These are phyloP conservation scores for Ochropleura leucogaster DNA, from an alignment of 2,888 invertebrate genomes.

Conservation along the genomic window DNA sequence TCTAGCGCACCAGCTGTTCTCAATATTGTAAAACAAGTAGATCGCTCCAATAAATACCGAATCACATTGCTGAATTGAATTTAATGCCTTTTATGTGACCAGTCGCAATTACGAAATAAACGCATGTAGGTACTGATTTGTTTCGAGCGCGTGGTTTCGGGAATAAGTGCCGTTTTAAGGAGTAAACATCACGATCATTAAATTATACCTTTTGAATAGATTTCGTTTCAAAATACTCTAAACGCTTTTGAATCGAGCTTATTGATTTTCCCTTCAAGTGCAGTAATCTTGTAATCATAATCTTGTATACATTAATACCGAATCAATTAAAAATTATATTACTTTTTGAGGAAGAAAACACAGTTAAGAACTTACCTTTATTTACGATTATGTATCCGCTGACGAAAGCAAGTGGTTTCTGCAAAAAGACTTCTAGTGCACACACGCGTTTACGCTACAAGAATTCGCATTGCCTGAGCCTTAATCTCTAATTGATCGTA, in stretches of 20 bases:
- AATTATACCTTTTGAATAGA: background rate
- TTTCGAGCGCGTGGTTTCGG: constrained; percentile 16
- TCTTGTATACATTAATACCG: too few relatives aligned
- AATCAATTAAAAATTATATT: too few relatives aligned
- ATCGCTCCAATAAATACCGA: constrained; percentile 84
- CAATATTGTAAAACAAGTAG: constrained; percentile 77
- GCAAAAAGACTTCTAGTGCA: background rate
- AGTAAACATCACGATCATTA: constrained; percentile 6
- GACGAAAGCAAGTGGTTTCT: background rate
- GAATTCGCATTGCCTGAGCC: constrained; percentile 28
- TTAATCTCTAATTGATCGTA: constrained; percentile 25
- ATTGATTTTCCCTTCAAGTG: background rate
- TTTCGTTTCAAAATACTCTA: constrained; percentile 1
- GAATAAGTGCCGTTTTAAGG: constrained; percentile 13
- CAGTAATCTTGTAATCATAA: too few relatives aligned
- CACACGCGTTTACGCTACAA: background rate
- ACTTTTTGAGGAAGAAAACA: too few relatives aligned
- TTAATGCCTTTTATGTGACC: constrained; percentile 75
- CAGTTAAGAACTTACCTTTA: too few relatives aligned
- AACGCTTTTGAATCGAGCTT: background rate
- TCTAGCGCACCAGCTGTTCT: constrained; percentile 76
- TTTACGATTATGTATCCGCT: background rate
- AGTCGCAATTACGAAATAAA: constrained; percentile 74
- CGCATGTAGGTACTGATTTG: constrained; percentile 41
- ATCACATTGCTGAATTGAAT: constrained; percentile 83